Conservation (phyloP, 2,888 invertebrate species). For the Chalcis sispes region DNA sequence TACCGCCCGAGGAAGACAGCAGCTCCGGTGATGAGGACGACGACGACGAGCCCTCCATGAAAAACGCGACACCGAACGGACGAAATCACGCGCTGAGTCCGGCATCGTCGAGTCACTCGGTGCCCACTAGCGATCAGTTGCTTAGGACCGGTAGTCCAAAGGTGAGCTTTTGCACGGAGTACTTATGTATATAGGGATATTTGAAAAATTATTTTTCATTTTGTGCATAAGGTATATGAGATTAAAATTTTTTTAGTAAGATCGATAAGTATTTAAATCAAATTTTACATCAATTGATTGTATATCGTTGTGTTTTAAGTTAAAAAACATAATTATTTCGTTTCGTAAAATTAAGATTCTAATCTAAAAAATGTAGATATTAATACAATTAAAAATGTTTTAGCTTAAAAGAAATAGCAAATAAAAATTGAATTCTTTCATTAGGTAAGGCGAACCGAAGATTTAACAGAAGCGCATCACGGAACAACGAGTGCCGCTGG, state of each 20-base stretch:
- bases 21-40: constrained; percentile 78
- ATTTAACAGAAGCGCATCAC: constrained; percentile 68
- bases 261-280: no score
- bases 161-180: no score
- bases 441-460: constrained; percentile 61
- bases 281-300: no score
- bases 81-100: constrained; percentile 78
- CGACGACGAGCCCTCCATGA: constrained; percentile 74
- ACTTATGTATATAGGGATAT: not conserved
- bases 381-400: no score
- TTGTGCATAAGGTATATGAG: no score
- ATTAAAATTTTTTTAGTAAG: no score
- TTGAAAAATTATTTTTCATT: not conserved
- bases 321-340: no score
- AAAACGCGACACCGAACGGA: constrained; percentile 76
- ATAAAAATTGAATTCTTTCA: not conserved
- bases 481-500: constrained; percentile 75
- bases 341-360: no score
- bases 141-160: constrained; percentile 72
- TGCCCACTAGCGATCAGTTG: constrained; percentile 72
- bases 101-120: constrained; percentile 81
- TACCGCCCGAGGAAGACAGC: constrained; percentile 77
- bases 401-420: no score
- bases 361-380: no score
- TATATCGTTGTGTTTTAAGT: no score